These are phyloP conservation scores for Galerucella pusilla DNA, from an alignment of 2,888 invertebrate species.

Conservation along the genomic window DNA sequence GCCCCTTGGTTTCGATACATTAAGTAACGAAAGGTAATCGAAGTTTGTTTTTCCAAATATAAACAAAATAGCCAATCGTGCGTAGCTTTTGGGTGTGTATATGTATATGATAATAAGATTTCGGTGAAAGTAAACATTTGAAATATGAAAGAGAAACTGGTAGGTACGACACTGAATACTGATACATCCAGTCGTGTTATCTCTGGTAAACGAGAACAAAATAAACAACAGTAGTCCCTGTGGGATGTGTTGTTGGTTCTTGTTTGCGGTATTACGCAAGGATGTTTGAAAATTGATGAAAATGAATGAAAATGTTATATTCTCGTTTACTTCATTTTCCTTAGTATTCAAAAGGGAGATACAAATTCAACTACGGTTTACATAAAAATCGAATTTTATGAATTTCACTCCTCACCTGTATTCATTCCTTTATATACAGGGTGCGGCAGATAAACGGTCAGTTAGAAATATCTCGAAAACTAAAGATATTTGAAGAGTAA, in stretches of 20 bases:
- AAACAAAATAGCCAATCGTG: neutral
- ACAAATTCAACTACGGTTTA: neutral
- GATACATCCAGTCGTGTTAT: conserved; percentile 49
- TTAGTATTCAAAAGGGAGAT: conserved; percentile 8
- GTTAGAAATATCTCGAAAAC: no score
- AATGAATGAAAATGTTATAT: conserved; percentile 29
- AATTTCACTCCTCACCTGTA: neutral
- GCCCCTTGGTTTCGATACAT: neutral
- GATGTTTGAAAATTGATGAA: conserved; percentile 38
- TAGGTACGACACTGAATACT: conserved; percentile 24
- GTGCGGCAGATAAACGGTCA: no score
- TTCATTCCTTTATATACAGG: no score
- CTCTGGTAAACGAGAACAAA: conserved; percentile 52
- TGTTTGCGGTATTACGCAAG: conserved; percentile 49
- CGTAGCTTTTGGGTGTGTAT: neutral
- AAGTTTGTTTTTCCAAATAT: neutral
- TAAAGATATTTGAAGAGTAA: no score
- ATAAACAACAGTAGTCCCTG: conserved; percentile 49
- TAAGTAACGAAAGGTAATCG: neutral
- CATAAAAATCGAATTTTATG: conserved; percentile 8
- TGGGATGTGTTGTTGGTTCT: conserved; percentile 47
- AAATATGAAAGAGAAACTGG: conserved; percentile 9
- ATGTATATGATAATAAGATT: neutral
- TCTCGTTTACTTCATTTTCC: conserved; percentile 9
- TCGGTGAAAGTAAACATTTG: conserved; percentile 11